A percentile compares a stretch with the other conserved stretches of the same genome.
Conservation (phyloP, 2,113 vertebrate genomes). For the Corydoras sp. region DNA sequence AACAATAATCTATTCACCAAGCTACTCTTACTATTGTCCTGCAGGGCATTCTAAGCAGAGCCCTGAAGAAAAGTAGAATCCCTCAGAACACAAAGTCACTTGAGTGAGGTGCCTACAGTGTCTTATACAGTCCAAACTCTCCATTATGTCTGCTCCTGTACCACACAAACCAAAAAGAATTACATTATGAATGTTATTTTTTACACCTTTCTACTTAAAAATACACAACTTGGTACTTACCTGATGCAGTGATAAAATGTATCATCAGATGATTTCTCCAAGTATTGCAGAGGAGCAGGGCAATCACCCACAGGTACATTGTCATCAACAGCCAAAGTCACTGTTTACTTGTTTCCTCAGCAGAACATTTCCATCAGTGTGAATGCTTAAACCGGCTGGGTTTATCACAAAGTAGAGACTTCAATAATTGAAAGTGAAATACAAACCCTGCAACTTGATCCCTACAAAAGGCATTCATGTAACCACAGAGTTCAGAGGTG, state of each 20-base stretch:
- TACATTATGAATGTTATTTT: no score
- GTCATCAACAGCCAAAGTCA: no score
- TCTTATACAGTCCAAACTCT: slow-evolving; percentile 27
- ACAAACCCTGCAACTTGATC: slow-evolving; percentile 56
- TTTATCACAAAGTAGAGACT: slow-evolving; percentile 52
- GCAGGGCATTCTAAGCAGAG: slow-evolving; percentile 71
- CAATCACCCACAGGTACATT: neutral
- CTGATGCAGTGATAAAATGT: slow-evolving; percentile 45
- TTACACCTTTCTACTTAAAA: no score
- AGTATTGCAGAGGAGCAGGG: slow-evolving; percentile 38
- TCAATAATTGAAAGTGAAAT: slow-evolving; percentile 63
- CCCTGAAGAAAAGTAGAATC: slow-evolving; percentile 61
- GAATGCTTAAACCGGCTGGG: slow-evolving; percentile 26
- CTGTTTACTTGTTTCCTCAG: no score
- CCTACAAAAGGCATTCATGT: slow-evolving; percentile 33
- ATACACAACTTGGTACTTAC: slow-evolving; percentile 43
- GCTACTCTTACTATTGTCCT: slow-evolving; percentile 73
- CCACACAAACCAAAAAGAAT: neutral
- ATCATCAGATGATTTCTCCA: slow-evolving; percentile 43
- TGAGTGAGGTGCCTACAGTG: slow-evolving; percentile 46
- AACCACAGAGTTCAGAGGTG: no score
- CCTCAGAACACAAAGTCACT: slow-evolving; percentile 58
- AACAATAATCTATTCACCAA: neutral
- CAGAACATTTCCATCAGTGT: no score
- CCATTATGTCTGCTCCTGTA: slow-evolving; percentile 18